Base-by-base conservation (phyloP, 2,888 invertebrate genomes). In the Mythimna lalbum region DNA sequence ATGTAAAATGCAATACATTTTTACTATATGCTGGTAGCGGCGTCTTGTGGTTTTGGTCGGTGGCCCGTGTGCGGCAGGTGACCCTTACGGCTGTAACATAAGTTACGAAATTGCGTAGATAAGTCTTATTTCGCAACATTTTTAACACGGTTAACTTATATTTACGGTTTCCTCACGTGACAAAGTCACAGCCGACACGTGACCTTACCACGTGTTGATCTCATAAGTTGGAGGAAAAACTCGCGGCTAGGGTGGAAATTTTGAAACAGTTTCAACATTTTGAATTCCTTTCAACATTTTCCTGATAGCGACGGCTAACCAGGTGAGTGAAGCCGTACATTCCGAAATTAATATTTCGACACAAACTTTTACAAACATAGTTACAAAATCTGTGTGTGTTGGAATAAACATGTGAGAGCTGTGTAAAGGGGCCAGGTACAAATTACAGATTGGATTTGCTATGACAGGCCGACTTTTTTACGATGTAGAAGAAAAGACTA, bases 121-220 rank as follows among this genome's bases (percentile, higher is more conserved):
- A 2, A n/a, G 31, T 17, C 21, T 31, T 27, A n/a, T 14, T 39
- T 27, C 23, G 36, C 19, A 63, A 56, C 14, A 14, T 63, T 63
- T 10, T n/a, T n/a, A n/a, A n/a, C n/a, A n/a, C n/a, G 27, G 27
- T 27, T 27, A 7, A 33, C 31, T 12, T 31, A 7, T 31, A 1
- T 50, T 14, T n/a, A 61, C 31, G 36, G 7, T 19, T 14, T 27
- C 4, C 23, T 56, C 56, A 5, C 27, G 19, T 19, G 43, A 17
- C 5, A 14, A 14, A 70, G 27, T 49, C 9, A 17, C 36, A 27
- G 7, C 27, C 5, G 2, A 36, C 55, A 56, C 36, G 47, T 17
- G 36, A 49, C 36, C 27, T 21, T 50, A 39, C 27, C 49, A 31
- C 49, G 27, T 39, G 27, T 69, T 69, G 59, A 21, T 57, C 17